Evolutionary conservation across 2,113 vertebrate genomes (phyloP).

Genomic region (Lutjanus erythropterus): DNA sequence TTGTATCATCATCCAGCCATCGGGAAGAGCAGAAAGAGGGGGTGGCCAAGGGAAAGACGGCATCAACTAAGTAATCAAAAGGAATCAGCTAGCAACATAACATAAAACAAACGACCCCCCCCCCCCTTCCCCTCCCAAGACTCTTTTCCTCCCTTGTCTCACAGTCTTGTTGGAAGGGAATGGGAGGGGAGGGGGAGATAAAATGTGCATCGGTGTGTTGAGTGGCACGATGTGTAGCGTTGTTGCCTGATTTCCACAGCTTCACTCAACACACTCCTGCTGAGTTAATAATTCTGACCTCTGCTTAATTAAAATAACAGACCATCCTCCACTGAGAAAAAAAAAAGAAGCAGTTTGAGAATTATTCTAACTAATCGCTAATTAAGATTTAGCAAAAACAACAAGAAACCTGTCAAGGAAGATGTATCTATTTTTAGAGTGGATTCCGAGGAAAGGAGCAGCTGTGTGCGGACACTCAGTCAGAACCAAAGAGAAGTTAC

Average conservation of each 20-base stretch:
- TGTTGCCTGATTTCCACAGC: slow-evolving; percentile 76
- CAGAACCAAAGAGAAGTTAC: slow-evolving; percentile 37
- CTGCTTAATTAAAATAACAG: slow-evolving; percentile 87
- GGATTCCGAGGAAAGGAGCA: slow-evolving; percentile 42
- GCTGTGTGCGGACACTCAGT: slow-evolving; percentile 47
- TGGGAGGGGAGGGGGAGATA: not conserved
- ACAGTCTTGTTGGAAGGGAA: slow-evolving; percentile 27
- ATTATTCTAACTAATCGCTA: slow-evolving; percentile 83
- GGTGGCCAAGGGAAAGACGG: not conserved
- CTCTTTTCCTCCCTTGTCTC: slow-evolving; percentile 25
- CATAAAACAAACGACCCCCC: slow-evolving; percentile 50
- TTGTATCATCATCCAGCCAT: slow-evolving; percentile 41
- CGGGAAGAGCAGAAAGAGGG: not conserved
- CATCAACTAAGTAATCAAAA: slow-evolving; percentile 62
- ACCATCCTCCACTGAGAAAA: slow-evolving; percentile 77
- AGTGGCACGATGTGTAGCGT: slow-evolving; percentile 58
- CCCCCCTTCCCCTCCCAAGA: slow-evolving; percentile 8
- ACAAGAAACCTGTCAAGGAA: slow-evolving; percentile 74
- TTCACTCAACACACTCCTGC: slow-evolving; percentile 77
- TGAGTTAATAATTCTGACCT: slow-evolving; percentile 87
- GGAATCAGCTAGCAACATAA: slow-evolving; percentile 51
- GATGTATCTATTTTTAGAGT: slow-evolving; percentile 76
- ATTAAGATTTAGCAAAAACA: slow-evolving; percentile 82
- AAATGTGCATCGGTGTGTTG: slow-evolving; percentile 51
- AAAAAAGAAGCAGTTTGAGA: slow-evolving; percentile 74